Conservation (phyloP, 2,797 vertebrate genomes). For the Mormyrus hasselquistii region DNA sequence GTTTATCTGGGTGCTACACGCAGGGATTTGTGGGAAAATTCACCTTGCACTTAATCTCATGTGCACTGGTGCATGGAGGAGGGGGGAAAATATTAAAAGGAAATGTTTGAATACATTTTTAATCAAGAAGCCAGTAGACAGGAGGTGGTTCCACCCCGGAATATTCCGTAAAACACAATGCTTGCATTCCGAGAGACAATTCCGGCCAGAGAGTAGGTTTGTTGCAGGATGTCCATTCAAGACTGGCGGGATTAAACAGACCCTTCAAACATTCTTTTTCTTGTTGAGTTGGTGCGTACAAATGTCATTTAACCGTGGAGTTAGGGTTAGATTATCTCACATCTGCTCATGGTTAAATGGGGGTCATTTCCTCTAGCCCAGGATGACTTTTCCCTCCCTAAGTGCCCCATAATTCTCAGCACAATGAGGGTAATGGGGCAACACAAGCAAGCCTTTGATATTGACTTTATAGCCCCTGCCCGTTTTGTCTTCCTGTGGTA, state of each 20-base stretch:
- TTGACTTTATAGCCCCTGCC: not conserved
- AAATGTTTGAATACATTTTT: conserved; percentile 52
- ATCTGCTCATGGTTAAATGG: not conserved
- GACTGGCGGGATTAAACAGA: not conserved
- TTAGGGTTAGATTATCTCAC: not conserved
- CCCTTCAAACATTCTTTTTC: not conserved
- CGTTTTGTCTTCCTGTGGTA: not conserved
- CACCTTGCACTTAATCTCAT: conserved; percentile 46
- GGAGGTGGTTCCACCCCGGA: conserved; percentile 27
- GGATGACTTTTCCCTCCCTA: not conserved
- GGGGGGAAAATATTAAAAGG: conserved; percentile 41
- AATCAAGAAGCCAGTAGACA: conserved; percentile 39
- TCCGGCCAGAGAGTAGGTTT: not conserved
- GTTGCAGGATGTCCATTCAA: not conserved
- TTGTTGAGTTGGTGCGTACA: not conserved
- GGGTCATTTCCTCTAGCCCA: not conserved
- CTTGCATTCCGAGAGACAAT: not conserved
- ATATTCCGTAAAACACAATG: not conserved
- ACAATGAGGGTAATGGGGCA: not conserved
- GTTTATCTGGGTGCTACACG: conserved; percentile 78
- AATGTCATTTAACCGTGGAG: not conserved
- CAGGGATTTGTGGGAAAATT: conserved; percentile 46
- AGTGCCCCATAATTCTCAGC: not conserved
- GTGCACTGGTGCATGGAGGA: conserved; percentile 40
- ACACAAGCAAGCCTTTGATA: not conserved